These are phyloP conservation scores for Butorides virescens DNA, from an alignment of 2,113 vertebrate genomes.

Conservation along the genomic window DNA sequence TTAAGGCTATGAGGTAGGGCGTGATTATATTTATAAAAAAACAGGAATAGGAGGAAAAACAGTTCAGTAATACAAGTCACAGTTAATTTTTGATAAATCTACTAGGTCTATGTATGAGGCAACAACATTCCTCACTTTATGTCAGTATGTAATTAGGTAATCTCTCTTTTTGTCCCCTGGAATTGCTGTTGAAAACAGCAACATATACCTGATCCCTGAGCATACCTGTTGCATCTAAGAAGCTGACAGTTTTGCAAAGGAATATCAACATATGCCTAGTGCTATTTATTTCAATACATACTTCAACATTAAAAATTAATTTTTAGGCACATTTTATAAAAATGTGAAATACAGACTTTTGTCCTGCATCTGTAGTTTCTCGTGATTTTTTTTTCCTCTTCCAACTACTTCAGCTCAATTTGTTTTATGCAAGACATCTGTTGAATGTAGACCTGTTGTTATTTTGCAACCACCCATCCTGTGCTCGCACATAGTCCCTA, in stretches of 20 bases:
- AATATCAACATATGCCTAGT: not conserved
- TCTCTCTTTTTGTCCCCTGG: not conserved
- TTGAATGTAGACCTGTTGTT: not conserved
- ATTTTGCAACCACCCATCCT: not conserved
- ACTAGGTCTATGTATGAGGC: not conserved
- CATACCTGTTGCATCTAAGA: not conserved
- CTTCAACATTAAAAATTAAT: not conserved
- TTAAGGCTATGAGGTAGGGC: not conserved
- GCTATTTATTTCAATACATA: not conserved
- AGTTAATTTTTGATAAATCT: not conserved
- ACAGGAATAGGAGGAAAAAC: not conserved
- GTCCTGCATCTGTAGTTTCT: not conserved
- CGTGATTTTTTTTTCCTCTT: not conserved
- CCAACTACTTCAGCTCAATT: not conserved
- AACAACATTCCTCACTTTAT: not conserved
- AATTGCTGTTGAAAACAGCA: not conserved
- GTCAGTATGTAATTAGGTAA: not conserved
- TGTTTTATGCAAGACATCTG: not conserved
- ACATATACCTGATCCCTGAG: not conserved
- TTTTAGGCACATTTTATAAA: not conserved
- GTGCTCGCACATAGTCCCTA: rapidly evolving
- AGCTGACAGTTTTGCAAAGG: not conserved
- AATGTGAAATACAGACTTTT: not conserved
- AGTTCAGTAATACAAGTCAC: not conserved
- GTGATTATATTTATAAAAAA: not conserved